Conservation (phyloP, 2,797 vertebrate genomes). For the Synaphobranchus kaupii region DNA sequence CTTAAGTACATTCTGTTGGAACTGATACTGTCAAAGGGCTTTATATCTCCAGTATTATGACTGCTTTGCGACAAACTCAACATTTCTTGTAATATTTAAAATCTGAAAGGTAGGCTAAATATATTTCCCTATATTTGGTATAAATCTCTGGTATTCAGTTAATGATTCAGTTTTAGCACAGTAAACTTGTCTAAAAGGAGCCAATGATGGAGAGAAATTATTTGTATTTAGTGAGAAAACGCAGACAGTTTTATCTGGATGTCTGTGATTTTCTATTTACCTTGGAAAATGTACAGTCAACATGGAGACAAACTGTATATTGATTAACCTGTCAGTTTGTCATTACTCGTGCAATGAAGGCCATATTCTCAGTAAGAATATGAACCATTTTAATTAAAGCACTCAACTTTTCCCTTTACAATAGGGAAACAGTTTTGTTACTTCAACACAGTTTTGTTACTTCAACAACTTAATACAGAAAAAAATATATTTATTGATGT, state of each 20-base stretch:
- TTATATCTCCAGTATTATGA: neutral
- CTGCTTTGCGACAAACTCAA: too few relatives aligned
- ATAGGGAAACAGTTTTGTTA: too few relatives aligned
- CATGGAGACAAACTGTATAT: constrained; percentile 2
- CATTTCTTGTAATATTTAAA: neutral
- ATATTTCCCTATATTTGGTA: neutral
- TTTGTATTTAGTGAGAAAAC: constrained; percentile 4
- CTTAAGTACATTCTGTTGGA: neutral
- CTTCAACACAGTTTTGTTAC: too few relatives aligned
- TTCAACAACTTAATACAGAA: too few relatives aligned
- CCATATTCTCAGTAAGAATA: neutral
- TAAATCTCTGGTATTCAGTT: neutral
- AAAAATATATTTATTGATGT: too few relatives aligned
- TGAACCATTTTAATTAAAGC: neutral
- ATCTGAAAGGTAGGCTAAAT: neutral
- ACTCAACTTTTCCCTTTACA: neutral
- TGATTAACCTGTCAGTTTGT: constrained; percentile 1
- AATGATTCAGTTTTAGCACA: neutral
- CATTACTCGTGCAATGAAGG: neutral
- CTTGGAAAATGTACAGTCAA: constrained; percentile 4
- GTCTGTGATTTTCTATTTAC: constrained; percentile 8
- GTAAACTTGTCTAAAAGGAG: neutral
- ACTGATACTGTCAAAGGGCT: neutral
- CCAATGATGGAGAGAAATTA: neutral
- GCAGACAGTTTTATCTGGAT: neutral